Conservation (phyloP, 2,113 vertebrate genomes). For the Sinosuthora webbiana region DNA sequence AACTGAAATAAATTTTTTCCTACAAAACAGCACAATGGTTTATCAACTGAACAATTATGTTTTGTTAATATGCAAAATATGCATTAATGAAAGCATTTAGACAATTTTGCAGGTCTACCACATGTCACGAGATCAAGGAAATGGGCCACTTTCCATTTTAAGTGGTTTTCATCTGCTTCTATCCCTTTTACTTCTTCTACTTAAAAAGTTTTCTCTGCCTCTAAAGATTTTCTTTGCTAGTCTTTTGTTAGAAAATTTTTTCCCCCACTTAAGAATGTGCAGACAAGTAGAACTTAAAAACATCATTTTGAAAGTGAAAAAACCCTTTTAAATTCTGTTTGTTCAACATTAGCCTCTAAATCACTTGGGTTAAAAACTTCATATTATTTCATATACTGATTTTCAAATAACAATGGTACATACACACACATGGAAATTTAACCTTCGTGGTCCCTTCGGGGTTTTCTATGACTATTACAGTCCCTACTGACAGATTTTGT, state of each 20-base stretch:
- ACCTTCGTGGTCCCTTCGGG: not conserved
- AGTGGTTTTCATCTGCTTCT: not conserved
- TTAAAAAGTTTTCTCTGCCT: not conserved
- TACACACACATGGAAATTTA: not conserved
- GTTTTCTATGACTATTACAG: not conserved
- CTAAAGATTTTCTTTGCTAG: not conserved
- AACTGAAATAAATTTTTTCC: not conserved
- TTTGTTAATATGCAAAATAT: not conserved
- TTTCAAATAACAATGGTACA: not conserved
- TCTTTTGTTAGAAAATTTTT: not conserved
- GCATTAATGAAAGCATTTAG: not conserved
- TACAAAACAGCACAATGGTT: not conserved
- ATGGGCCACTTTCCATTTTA: not conserved
- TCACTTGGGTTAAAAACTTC: not conserved
- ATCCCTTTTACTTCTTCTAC: not conserved
- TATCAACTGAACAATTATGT: not conserved
- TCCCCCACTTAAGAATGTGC: not conserved
- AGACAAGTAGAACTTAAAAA: not conserved
- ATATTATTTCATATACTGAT: not conserved
- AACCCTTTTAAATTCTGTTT: not conserved
- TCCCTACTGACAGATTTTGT: not conserved
- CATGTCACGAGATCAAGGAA: not conserved
- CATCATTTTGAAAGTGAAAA: not conserved
- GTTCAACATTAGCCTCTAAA: not conserved
- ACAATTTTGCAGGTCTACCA: not conserved